phyloP scores from a whole-genome alignment of 2,797 vertebrate species.

The Martes flavigula region DNA sequence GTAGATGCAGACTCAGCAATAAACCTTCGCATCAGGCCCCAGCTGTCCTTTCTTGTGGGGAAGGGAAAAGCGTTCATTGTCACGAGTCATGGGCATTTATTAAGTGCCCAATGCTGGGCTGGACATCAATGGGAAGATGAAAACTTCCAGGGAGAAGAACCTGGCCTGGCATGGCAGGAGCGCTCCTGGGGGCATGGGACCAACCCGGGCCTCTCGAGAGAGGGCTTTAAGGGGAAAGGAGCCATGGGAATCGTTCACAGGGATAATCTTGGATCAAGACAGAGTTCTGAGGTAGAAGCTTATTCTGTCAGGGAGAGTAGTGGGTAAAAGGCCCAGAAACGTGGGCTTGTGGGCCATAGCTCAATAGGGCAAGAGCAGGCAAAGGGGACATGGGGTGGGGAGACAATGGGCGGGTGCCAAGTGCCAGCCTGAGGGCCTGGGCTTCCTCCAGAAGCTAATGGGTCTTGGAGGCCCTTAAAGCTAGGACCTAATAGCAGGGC shows the following conservation, averaged over 20 bases:
- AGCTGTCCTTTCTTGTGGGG: constrained; percentile 40
- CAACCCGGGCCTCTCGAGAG: not conserved
- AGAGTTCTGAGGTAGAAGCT: not conserved
- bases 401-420: not conserved
- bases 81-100: not conserved
- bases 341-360: not conserved
- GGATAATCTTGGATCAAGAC: not conserved
- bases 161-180: not conserved
- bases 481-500: not conserved
- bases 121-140: not conserved
- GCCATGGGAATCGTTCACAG: not conserved
- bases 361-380: not conserved
- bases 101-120: not conserved
- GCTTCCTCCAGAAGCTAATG: not conserved
- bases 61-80: not conserved
- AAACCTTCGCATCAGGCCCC: constrained; percentile 47
- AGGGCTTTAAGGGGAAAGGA: not conserved
- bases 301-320: not conserved
- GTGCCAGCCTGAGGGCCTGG: not conserved
- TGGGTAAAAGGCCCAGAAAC: not conserved
- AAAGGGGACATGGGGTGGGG: not conserved
- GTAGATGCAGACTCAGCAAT: constrained; percentile 47
- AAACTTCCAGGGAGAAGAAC: not conserved
- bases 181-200: not conserved
- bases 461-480: not conserved